Conservation (phyloP, 2,113 vertebrate species). For the Ochotona curzoniae region DNA sequence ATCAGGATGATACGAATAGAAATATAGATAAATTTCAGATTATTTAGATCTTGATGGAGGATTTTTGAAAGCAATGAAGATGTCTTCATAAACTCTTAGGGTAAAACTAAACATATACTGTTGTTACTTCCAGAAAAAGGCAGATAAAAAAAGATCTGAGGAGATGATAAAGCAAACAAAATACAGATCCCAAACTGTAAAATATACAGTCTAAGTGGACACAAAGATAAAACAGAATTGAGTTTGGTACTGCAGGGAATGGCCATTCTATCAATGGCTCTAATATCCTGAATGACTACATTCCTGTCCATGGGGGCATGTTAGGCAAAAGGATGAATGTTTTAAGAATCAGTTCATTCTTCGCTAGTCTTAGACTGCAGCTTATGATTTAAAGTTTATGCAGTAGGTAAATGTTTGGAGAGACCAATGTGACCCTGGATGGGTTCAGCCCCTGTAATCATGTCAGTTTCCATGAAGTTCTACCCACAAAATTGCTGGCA, state of each 20-base stretch:
- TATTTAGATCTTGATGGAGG: not conserved
- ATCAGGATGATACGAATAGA: not conserved
- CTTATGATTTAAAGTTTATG: not conserved
- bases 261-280: not conserved
- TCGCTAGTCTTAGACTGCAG: not conserved
- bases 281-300: not conserved
- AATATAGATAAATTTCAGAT: not conserved
- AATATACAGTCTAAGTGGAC: not conserved
- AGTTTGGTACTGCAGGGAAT: not conserved
- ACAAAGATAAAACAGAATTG: not conserved
- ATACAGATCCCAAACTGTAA: not conserved
- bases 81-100: not conserved
- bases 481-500: not conserved
- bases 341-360: not conserved
- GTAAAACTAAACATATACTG: not conserved
- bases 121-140: not conserved
- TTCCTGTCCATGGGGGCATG: not conserved
- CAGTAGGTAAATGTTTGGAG: not conserved
- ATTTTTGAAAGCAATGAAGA: not conserved
- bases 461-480: not conserved
- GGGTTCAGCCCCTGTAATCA: not conserved
- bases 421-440: not conserved
- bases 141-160: conserved; percentile 16
- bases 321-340: not conserved
- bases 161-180: not conserved